phyloP scores from a whole-genome alignment of 37 sponge, comb jelly and placozoan genomes.

The Beroe ovata region DNA sequence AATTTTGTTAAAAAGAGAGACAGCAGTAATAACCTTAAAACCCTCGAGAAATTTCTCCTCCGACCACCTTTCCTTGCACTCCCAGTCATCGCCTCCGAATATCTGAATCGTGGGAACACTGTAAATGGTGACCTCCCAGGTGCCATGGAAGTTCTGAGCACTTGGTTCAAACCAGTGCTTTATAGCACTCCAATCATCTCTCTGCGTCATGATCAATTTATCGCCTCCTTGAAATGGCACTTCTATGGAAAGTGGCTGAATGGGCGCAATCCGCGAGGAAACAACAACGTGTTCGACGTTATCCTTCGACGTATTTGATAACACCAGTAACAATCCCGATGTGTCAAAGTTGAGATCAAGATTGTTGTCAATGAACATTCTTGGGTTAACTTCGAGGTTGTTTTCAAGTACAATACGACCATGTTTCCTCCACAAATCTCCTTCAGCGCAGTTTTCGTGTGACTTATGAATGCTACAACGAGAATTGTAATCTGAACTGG shows the following conservation, averaged over 20 bases:
- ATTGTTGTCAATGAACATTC: slow-evolving; percentile 45
- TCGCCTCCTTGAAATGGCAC: neutral
- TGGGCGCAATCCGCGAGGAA: neutral
- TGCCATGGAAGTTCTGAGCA: neutral
- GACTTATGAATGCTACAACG: neutral
- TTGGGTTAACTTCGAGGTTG: neutral
- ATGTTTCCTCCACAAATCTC: slow-evolving; percentile 54
- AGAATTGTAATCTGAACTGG: neutral
- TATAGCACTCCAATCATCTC: slow-evolving; percentile 40
- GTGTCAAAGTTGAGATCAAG: neutral
- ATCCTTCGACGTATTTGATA: neutral
- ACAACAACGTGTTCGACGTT: neutral
- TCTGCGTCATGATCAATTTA: neutral
- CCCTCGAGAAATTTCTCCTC: neutral
- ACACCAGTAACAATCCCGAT: neutral
- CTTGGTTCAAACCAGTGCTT: neutral
- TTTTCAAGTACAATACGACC: neutral
- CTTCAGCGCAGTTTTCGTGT: slow-evolving; percentile 13
- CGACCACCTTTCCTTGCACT: slow-evolving; percentile 6
- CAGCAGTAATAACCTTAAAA: neutral
- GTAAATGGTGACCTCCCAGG: slow-evolving; percentile 46
- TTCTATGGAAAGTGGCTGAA: neutral
- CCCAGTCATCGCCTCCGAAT: slow-evolving; percentile 61
- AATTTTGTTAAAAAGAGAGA: too few relatives aligned
- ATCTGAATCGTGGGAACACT: neutral